Evolutionary conservation across 2,888 invertebrate species (phyloP).

Genomic region (Agrochola macilenta): DNA sequence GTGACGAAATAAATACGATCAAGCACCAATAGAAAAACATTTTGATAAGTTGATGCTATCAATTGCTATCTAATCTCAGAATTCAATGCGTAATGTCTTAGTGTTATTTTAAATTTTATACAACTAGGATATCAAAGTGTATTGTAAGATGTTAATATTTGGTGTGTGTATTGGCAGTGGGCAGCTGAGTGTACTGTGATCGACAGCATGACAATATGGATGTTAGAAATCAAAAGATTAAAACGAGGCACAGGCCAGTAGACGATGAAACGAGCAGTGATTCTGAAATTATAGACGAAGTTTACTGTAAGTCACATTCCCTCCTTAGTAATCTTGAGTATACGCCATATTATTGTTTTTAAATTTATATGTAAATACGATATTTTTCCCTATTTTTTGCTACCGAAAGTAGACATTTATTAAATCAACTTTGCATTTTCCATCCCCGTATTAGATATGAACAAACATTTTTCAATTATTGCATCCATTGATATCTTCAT

Average conservation of each 20-base stretch:
- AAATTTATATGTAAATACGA: background rate
- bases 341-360: constrained; percentile 37
- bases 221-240: constrained; percentile 74
- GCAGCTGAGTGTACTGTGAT: constrained; percentile 65
- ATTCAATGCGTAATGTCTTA: constrained; percentile 83
- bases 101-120: constrained; percentile 82
- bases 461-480: constrained; percentile 6
- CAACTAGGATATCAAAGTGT: constrained; percentile 75
- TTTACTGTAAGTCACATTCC: constrained; percentile 77
- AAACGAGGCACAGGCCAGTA: constrained; percentile 81
- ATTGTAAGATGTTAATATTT: constrained; percentile 68
- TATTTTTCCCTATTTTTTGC: constrained; percentile 18
- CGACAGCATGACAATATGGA: constrained; percentile 78
- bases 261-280: constrained; percentile 87
- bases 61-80: constrained; percentile 85
- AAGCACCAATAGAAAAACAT: constrained; percentile 76
- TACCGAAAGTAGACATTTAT: constrained; percentile 4
- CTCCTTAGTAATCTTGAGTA: constrained; percentile 38
- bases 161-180: constrained; percentile 67
- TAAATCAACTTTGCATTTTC: constrained; percentile 19
- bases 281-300: constrained; percentile 80
- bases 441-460: constrained; percentile 2
- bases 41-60: constrained; percentile 85
- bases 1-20: constrained; percentile 69
- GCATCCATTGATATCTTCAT: constrained; percentile 23